These are phyloP conservation scores for Halcyon leucocephala DNA, from an alignment of 2,797 vertebrate genomes.

Conservation along the genomic window DNA sequence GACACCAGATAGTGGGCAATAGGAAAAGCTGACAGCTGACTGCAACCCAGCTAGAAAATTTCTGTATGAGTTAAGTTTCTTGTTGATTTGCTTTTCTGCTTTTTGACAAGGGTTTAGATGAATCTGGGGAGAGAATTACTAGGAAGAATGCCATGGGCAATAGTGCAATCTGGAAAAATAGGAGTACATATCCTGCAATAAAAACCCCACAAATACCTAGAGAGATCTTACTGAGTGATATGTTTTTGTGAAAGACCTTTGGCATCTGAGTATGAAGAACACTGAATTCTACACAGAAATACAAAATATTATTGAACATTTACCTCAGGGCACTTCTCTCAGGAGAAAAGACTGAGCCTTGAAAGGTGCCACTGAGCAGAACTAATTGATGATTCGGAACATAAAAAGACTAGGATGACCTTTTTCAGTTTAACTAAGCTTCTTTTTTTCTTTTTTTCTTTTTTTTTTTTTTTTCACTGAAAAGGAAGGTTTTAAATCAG, in stretches of 20 bases:
- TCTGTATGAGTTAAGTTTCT: neutral
- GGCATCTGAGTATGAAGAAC: neutral
- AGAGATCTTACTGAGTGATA: neutral
- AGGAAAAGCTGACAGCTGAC: neutral
- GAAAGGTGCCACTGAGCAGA: neutral
- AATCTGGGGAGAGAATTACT: neutral
- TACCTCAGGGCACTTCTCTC: neutral
- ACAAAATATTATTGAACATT: neutral
- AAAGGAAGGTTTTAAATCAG: neutral
- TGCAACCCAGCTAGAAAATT: neutral
- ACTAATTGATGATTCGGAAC: neutral
- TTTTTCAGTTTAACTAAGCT: neutral
- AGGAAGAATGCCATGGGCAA: neutral
- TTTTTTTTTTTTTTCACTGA: neutral
- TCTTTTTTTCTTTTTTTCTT: neutral
- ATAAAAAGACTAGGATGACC: neutral
- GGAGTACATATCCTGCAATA: neutral
- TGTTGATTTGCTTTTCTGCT: neutral
- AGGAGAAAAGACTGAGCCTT: neutral
- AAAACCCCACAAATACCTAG: neutral
- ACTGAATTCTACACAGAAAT: neutral
- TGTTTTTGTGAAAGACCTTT: neutral
- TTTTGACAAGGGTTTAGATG: neutral
- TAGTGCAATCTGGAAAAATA: neutral
- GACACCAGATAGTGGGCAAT: neutral